A percentile compares a stretch with the other conserved stretches of the same genome.
Conservation (phyloP, 2,113 vertebrate genomes). For the Dasypus novemcinctus region DNA sequence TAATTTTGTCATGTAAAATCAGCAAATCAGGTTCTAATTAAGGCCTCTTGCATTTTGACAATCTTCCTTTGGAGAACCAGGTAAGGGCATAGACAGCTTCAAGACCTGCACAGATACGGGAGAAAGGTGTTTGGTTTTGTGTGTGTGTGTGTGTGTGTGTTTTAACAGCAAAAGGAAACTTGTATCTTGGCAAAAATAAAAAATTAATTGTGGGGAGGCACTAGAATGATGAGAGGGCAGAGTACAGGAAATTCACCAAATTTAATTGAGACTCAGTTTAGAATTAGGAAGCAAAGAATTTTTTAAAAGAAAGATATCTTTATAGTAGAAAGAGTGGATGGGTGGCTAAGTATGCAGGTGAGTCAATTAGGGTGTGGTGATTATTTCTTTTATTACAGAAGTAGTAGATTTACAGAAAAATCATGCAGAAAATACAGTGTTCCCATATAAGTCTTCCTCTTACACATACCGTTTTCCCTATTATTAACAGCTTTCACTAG, state of each 20-base stretch:
- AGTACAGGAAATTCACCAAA: not conserved
- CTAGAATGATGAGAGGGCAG: not conserved
- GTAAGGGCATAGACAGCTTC: not conserved
- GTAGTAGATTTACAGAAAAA: too few species aligned
- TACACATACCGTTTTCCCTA: too few species aligned
- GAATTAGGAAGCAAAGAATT: not conserved
- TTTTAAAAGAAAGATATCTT: not conserved
- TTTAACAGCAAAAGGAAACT: not conserved
- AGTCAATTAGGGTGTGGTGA: not conserved
- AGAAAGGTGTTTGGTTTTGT: too few species aligned
- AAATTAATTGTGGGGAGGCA: not conserved
- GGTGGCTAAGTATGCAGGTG: not conserved
- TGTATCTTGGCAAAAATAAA: not conserved
- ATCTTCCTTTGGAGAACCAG: not conserved
- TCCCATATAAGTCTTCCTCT: too few species aligned
- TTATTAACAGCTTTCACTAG: too few species aligned
- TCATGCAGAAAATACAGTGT: too few species aligned
- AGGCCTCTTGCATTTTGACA: not conserved
- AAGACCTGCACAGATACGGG: not conserved
- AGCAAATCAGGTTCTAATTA: slow-evolving; percentile 11
- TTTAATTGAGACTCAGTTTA: not conserved
- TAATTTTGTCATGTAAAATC: slow-evolving; percentile 37
- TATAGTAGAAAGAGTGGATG: not conserved
- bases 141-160: too few species aligned
- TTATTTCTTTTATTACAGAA: too few species aligned